phyloP scores from a whole-genome alignment of 23 tunicate species.

The Trididemnum nubilum region DNA sequence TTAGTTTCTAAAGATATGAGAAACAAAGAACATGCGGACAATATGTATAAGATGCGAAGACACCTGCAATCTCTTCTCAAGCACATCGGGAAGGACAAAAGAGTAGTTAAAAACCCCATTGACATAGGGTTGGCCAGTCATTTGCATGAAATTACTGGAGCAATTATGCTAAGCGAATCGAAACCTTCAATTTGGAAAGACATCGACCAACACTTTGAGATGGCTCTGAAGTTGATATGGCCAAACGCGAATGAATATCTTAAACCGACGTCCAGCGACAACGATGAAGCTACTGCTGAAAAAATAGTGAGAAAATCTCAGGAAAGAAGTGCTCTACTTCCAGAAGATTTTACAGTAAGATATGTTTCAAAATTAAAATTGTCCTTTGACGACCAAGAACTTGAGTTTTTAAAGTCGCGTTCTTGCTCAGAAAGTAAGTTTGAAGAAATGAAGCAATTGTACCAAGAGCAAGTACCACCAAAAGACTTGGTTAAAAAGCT shows the following conservation, averaged over 20 bases:
- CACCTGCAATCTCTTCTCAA: constrained; percentile 34
- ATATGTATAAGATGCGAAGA: constrained; percentile 28
- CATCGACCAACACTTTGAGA: constrained; percentile 14
- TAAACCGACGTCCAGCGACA: background rate
- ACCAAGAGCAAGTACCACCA: background rate
- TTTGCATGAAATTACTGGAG: constrained; percentile 44
- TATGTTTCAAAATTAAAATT: constrained; percentile 15
- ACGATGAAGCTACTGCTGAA: constrained; percentile 22
- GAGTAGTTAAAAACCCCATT: background rate
- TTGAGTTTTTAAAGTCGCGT: constrained; percentile 33
- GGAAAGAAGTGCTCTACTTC: constrained; percentile 10
- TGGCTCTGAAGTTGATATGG: constrained; percentile 38
- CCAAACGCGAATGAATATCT: background rate
- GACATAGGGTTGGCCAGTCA: constrained; percentile 25
- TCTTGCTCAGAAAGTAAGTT: constrained; percentile 8
- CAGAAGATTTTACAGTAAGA: constrained; percentile 13
- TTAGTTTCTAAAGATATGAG: constrained; percentile 54
- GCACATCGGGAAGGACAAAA: background rate
- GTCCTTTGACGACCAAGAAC: constrained; percentile 15
- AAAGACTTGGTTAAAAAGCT: constrained; percentile 6
- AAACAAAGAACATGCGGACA: background rate
- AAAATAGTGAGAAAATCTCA: constrained; percentile 9
- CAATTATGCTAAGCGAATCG: constrained; percentile 28
- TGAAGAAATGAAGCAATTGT: background rate
- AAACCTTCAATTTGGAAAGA: background rate